Evolutionary conservation across 2,113 vertebrate genomes (phyloP).

Genomic region (Plotosus lineatus): DNA sequence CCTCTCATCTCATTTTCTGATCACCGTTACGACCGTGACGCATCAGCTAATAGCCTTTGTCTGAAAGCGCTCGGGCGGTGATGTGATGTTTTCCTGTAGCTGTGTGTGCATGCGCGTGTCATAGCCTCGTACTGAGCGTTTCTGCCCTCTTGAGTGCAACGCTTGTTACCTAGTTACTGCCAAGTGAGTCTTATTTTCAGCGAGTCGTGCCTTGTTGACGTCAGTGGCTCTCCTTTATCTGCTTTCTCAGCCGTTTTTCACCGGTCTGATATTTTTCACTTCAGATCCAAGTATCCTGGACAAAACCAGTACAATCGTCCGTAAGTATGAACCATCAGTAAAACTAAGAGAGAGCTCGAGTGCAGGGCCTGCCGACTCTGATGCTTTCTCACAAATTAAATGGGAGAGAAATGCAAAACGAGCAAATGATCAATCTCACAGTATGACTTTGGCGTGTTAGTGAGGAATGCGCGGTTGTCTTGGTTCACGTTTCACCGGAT

Average conservation of each 20-base stretch:
- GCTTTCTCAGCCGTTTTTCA: conserved; percentile 49
- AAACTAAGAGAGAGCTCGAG: conserved; percentile 58
- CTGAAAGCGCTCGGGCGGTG: conserved; percentile 10
- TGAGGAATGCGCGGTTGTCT: conserved; percentile 5
- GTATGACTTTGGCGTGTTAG: conserved; percentile 25
- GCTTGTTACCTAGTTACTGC: conserved; percentile 75
- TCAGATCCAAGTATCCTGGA: conserved; percentile 45
- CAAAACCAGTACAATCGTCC: conserved; percentile 54
- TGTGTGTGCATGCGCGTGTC: conserved; percentile 4
- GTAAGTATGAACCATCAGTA: conserved; percentile 56
- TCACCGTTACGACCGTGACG: conserved; percentile 31
- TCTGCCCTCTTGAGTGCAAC: conserved; percentile 50
- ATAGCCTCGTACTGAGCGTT: conserved; percentile 54
- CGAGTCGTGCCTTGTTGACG: conserved; percentile 68
- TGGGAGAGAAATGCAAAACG: conserved; percentile 23
- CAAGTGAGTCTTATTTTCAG: conserved; percentile 68
- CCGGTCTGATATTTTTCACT: conserved; percentile 59
- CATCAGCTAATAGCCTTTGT: conserved; percentile 34
- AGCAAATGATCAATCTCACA: conserved; percentile 39
- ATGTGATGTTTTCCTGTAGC: neutral
- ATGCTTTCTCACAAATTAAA: conserved; percentile 36
- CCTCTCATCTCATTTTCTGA: neutral
- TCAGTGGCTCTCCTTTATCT: conserved; percentile 55
- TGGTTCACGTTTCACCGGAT: neutral
- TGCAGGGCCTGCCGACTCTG: conserved; percentile 43